Base-by-base conservation (phyloP, 92 coral and sea anemone species). In the Palythoa grandis region DNA sequence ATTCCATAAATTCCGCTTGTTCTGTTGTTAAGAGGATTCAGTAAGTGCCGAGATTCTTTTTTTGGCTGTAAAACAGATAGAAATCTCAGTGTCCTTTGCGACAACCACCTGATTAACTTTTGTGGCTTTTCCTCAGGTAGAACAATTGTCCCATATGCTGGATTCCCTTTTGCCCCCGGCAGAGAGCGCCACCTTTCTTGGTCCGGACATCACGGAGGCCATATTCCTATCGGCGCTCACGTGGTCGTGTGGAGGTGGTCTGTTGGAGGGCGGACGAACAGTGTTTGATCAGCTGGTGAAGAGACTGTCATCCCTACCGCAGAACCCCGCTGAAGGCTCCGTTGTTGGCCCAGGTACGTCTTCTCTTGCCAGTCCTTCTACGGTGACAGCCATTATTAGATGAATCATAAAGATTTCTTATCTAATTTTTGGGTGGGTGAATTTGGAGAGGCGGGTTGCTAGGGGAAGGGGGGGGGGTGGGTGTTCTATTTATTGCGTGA, bases 201-300 rank as follows among this genome's bases (percentile, higher is more conserved):
- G 95, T 25, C 87, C 98, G 13, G 99, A 96, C 22, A 85, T 90
- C 63, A 95, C 98, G 2, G 99, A 96, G 84, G 97, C 98, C 1
- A 74, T 96, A 4, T 96, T 96, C 77, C 79, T 96, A 37, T 88
- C 99, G 0, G 83, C 99, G 5, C 88, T 96, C 84, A 95, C 95
- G 23, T 96, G 99, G 99, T 96, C 99, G 5, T 70, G 91, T 35
- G 99, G 99, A 15, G 99, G 97, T 11, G 98, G 98, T 72, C 90
- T 96, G 29, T 87, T 95, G 78, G 97, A 96, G 86, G 98, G 89
- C 14, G 99, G 96, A 24, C 93, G 99, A 76, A 90, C 87, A 14
- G 95, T 93, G 48, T 96, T 92, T 74, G 99, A 96, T 82, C 93
- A 88, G 83, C 88, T 93, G 58, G 89, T 96, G 52, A 96, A 96